Conservation (phyloP, 2,888 invertebrate genomes). For the Pogonocherus hispidulus region DNA sequence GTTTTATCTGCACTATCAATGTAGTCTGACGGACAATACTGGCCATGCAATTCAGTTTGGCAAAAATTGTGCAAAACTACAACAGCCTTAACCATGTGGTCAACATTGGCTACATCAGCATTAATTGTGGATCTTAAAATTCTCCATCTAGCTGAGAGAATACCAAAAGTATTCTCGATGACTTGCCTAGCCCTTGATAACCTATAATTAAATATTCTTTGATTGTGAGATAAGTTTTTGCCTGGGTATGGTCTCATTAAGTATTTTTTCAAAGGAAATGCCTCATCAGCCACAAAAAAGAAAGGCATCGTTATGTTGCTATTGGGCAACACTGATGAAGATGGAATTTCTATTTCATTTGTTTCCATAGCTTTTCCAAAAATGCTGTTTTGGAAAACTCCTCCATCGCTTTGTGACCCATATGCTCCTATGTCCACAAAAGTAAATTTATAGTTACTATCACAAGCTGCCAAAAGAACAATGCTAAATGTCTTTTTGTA, state of each 20-base stretch:
- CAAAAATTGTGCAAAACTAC: conserved; percentile 43
- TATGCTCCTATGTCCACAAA: conserved; percentile 12
- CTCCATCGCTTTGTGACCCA: conserved; percentile 1
- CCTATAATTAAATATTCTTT: conserved; percentile 50
- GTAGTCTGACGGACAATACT: conserved; percentile 42
- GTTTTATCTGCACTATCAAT: conserved; percentile 19
- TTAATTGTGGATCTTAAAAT: conserved; percentile 32
- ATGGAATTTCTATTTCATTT: too few relatives aligned
- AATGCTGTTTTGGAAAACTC: background rate
- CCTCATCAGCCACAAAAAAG: conserved; percentile 44
- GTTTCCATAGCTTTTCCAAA: too few relatives aligned
- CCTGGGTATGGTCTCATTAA: conserved; percentile 51
- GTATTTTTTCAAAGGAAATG: conserved; percentile 44
- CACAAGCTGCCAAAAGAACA: conserved; percentile 14
- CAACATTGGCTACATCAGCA: conserved; percentile 36
- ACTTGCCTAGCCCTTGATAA: conserved; percentile 43
- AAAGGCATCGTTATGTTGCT: too few relatives aligned
- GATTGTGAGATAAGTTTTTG: conserved; percentile 26
- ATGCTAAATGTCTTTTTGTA: conserved; percentile 29
- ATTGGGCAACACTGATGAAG: too few relatives aligned
- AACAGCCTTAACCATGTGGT: conserved; percentile 44
- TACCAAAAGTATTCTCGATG: conserved; percentile 52
- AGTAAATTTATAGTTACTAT: conserved; percentile 4
- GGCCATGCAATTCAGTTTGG: conserved; percentile 23
- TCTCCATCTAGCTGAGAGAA: conserved; percentile 45